These are phyloP conservation scores for Notoglanidium macrostoma DNA, from an alignment of 2,797 vertebrate genomes.

Conservation along the genomic window DNA sequence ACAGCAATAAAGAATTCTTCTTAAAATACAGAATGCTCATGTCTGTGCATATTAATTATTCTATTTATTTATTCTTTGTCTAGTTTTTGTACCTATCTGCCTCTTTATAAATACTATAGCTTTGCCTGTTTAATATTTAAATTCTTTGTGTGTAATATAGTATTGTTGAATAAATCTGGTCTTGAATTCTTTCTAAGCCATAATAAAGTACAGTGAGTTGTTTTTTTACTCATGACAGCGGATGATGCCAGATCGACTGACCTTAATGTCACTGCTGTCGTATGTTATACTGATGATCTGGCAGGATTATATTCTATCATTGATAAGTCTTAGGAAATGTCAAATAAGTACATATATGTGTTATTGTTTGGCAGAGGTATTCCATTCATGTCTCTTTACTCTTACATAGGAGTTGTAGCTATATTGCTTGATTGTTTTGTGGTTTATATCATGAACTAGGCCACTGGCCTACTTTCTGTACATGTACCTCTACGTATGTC, in stretches of 20 bases:
- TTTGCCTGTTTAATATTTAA: neutral
- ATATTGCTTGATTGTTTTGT: neutral
- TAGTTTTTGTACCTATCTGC: neutral
- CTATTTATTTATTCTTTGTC: neutral
- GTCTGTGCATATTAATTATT: neutral
- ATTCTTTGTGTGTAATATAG: neutral
- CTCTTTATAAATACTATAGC: neutral
- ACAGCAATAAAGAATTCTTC: neutral
- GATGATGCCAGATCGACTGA: neutral
- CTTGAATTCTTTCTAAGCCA: neutral
- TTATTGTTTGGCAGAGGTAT: neutral
- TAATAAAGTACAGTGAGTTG: neutral
- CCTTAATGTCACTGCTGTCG: neutral
- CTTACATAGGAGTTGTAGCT: neutral
- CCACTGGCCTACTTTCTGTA: neutral
- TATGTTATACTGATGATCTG: neutral
- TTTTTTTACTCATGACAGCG: neutral
- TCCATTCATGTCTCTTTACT: neutral
- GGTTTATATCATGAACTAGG: neutral
- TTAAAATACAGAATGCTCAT: neutral
- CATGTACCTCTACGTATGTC: neutral
- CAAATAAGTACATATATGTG: neutral
- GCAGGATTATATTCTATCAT: neutral
- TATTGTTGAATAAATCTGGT: neutral
- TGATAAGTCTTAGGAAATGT: neutral